Base-by-base conservation (phyloP, 2,797 vertebrate species). In the Pempheris klunzingeri region DNA sequence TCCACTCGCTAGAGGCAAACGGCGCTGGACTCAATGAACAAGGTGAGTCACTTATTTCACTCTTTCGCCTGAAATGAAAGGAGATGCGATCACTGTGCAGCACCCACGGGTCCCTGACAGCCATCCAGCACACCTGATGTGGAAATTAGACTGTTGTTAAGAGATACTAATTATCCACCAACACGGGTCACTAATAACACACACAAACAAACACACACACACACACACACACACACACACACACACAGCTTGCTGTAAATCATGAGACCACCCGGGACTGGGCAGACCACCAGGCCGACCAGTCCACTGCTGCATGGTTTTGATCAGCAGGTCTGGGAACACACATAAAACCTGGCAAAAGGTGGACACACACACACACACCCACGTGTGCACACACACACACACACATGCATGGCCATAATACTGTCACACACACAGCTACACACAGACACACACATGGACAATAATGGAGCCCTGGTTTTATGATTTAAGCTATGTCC, bases 311-410 rank as follows among this genome's bases (percentile, higher is more conserved):
- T 73, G 84, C 62, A 73, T 92, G 90, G 78, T 91, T 92, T 90
- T 91, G 87, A 91, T 90, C 85, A 90, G 54, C 58, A 70, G 76
- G 82, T 85, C 90, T 92, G 87, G 83, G 79, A 87, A 85, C 78
- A 82, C 36, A 39, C 79, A 87, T 89, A 88, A 88, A 92, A 87
- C 50, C 75, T 65, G 77, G 82, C 75, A 82, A 88, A 75, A 83
- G 62, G 77, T 82, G 78, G 72, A 80, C 73, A 75, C 85, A 66
- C 81, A 84, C 63, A 75, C 3, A 59, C 47, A 38, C 13, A n/a
- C n/a, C n/a, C n/a, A n/a, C n/a, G n/a, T n/a, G n/a, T n/a, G n/a
- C 50, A 32, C n/a, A 32, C 41, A 46, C 43, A 71, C 74, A 64
- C 50, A 77, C 50, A 78, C 59, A 34, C 32, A 55, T 65, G 54